Conservation (phyloP, 2,113 vertebrate species). For the Eudyptes chrysolophus region DNA sequence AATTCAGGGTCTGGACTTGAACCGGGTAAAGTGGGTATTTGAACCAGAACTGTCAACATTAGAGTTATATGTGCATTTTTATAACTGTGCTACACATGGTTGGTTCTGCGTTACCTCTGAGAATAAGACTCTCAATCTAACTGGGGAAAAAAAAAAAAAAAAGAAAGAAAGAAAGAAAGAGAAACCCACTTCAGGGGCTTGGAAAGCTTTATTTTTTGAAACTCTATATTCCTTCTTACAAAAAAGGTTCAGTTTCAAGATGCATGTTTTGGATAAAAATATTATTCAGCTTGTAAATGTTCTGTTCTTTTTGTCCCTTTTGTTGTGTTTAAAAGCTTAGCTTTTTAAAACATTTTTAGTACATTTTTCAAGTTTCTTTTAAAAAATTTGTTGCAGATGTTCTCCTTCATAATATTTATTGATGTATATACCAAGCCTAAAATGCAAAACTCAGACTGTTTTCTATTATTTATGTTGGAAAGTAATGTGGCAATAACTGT, state of each 20-base stretch:
- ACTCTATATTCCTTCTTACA: neutral
- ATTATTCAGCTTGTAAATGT: neutral
- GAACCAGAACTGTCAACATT: neutral
- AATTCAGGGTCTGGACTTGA: neutral
- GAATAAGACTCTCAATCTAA: neutral
- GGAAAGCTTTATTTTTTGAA: neutral
- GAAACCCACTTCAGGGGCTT: fast-evolving
- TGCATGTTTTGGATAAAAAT: neutral
- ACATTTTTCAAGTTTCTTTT: neutral
- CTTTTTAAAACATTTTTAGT: neutral
- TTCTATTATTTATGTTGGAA: constrained; percentile 5
- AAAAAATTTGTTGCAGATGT: neutral
- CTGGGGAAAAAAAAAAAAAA: neutral
- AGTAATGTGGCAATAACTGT: neutral
- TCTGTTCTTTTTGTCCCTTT: neutral
- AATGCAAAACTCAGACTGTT: neutral
- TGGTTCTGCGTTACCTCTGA: neutral
- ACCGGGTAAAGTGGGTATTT: neutral
- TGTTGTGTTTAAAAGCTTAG: neutral
- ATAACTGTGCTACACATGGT: neutral
- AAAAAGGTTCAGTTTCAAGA: neutral
- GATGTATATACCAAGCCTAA: neutral
- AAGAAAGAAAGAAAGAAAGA: neutral
- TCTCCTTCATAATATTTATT: neutral
- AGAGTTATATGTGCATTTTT: neutral